Evolutionary conservation across 2,113 vertebrate genomes (phyloP).

Genomic region (crab-eating macaque (Macaca fascicularis)): T2T-MFA8v1.1 NC_088389.1:96580501-96581000

Average conservation of each 20-base stretch:
- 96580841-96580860: not conserved
- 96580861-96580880: not conserved
- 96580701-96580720: not conserved
- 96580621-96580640: not conserved
- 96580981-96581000: conserved; percentile 33
- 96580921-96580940: not conserved
- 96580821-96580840: not conserved
- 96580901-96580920: not conserved
- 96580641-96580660: not conserved
- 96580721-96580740: not conserved
- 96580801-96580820: not conserved
- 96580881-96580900: not conserved
- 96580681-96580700: not conserved
- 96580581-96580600: not conserved
- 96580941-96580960: not conserved
- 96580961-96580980: not conserved
- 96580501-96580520: not conserved
- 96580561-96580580: conserved; percentile 25
- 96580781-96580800: not conserved
- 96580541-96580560: not conserved
- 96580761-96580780: not conserved
- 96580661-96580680: not conserved
- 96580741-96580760: not conserved
- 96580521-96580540: not conserved
- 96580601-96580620: not conserved